Base-by-base conservation (phyloP, 2,113 vertebrate genomes). In the Vireo altiloquus region DNA sequence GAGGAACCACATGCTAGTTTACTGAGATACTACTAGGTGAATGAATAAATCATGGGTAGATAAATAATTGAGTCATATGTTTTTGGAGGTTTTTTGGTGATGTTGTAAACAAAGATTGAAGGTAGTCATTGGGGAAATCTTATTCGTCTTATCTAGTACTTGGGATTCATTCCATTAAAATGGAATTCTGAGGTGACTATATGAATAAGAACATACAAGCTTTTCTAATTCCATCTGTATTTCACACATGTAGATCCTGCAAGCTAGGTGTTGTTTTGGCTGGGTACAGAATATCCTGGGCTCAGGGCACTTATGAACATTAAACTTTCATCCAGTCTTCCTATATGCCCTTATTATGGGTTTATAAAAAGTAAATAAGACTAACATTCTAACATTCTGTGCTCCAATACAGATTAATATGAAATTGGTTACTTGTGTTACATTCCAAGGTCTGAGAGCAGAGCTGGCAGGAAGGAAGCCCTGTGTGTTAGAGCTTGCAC, bases 1-100 rank as follows among this genome's bases (percentile, higher is more conserved):
- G 71, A 28, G 75, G 92, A 94, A 95, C 70, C 86, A 91, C 89
- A 79, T 83, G 60, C 78, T 79, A 82, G 87, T 94, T 96, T 91
- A 89, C 87, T 92, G 87, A 92, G 70, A 65, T 88, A 95, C 69
- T 93, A 89, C 56, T 75, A 92, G 83, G 56, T 90, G 81, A 83
- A 96, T 96, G 49, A 97, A 97, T 97, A 95, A 96, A 94, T 95
- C 94, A 96, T 96, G 21, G 60, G 3, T 63, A 92, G 66, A 95
- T 97, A 96, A 97, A 97, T 95, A 97, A 96, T 91, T 90, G 74
- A 97, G 70, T 78, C 71, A 74, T 30, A 33, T 54, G n/a, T 39
- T 74, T 56, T 74, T 15, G 16, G 47, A 15, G 3, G 39, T 64
- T 52, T 81, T 81, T 69, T n/a, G 4, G 27, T n/a, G 8, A 90